Conservation (phyloP, 2,888 invertebrate species). For the Teleogryllus oceanicus region DNA sequence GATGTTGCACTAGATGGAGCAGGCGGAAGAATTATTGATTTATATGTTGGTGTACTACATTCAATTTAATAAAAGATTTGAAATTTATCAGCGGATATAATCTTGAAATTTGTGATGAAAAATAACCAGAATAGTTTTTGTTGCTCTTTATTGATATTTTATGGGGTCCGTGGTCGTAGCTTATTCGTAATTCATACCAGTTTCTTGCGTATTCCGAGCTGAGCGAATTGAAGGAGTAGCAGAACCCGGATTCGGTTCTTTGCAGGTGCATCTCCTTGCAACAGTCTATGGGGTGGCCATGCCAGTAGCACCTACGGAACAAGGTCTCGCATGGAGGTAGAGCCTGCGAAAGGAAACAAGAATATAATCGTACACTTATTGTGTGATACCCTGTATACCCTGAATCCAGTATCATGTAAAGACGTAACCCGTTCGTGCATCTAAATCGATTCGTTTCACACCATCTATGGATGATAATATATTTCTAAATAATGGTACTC, state of each 20-base stretch:
- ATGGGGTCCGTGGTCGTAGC: too few species aligned
- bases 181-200: conserved; percentile 33
- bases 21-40: too few species aligned
- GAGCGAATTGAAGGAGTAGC: conserved; percentile 42
- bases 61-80: background rate
- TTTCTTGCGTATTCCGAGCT: conserved; percentile 37
- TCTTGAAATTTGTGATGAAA: background rate
- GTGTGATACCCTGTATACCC: too few species aligned
- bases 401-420: too few species aligned
- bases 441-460: too few species aligned
- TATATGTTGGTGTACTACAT: too few species aligned
- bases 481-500: too few species aligned
- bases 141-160: background rate
- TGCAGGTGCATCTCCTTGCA: conserved; percentile 40
- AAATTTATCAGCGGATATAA: background rate
- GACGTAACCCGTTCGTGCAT: too few species aligned
- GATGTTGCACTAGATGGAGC: too few species aligned
- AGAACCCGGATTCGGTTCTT: conserved; percentile 42
- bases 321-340: conserved; percentile 40
- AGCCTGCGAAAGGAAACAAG: conserved; percentile 23
- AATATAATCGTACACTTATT: too few species aligned
- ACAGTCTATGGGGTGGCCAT: conserved; percentile 39
- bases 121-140: background rate
- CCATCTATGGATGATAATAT: too few species aligned
- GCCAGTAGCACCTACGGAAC: conserved; percentile 41